Percentiles rank a stretch among this genome's conserved stretches.
Evolutionary conservation across 2,113 vertebrate genomes (phyloP).

Genomic region (Lagenorhynchus albirostris): DNA sequence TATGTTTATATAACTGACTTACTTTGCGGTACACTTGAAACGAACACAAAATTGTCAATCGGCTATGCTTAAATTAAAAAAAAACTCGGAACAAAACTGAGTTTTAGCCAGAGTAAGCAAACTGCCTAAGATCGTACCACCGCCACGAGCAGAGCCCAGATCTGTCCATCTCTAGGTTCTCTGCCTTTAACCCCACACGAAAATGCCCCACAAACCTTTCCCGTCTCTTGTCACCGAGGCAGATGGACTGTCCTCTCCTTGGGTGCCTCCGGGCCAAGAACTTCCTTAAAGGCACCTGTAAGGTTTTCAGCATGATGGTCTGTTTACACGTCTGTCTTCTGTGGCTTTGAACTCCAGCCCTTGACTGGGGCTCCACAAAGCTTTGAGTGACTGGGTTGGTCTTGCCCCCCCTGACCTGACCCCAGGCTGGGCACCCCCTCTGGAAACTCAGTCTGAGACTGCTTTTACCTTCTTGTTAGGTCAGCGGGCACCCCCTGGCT

Average conservation of each 20-base stretch:
- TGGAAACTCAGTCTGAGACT: neutral
- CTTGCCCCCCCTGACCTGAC: no score
- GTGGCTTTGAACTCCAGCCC: neutral
- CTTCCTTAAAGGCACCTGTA: neutral
- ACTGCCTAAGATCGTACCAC: no score
- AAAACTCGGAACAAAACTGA: neutral
- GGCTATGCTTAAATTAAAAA: no score
- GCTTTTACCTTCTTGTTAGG: neutral
- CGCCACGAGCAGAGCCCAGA: neutral
- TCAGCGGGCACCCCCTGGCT: neutral
- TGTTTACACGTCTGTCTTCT: accelerated
- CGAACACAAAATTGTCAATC: no score
- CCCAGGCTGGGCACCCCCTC: neutral
- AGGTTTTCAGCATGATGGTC: neutral
- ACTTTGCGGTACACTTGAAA: no score
- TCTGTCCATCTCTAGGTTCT: neutral
- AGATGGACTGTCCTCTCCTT: neutral
- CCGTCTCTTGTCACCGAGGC: neutral
- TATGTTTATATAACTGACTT: no score
- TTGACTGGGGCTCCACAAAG: neutral
- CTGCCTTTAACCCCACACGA: neutral
- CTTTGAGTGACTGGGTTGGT: neutral
- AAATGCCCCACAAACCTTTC: neutral
- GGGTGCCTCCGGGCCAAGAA: neutral
- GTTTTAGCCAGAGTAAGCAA: neutral